Evolutionary conservation across 2,113 vertebrate species (phyloP).

Genomic region (Trochalopteron elliotii): DNA sequence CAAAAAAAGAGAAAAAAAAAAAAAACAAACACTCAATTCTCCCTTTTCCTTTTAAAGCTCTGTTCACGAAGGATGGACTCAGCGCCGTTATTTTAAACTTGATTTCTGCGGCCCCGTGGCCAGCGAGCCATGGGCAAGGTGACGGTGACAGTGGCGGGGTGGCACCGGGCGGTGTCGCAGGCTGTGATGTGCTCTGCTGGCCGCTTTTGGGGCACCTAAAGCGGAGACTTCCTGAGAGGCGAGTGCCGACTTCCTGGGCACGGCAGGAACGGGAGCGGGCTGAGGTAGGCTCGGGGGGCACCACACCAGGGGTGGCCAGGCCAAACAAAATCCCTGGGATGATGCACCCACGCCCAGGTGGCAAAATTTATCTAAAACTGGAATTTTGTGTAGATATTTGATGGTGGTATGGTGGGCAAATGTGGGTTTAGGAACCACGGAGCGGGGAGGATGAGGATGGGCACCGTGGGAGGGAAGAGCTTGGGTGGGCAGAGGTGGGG

Average conservation of each 20-base stretch:
- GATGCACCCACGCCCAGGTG: accelerated
- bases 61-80: neutral
- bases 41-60: slow-evolving; percentile 48
- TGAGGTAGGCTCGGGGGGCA: neutral
- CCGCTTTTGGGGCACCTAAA: neutral
- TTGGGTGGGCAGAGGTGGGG: neutral
- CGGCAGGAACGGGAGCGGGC: neutral
- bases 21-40: neutral
- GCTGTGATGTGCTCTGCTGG: neutral
- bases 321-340: accelerated
- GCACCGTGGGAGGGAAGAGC: neutral
- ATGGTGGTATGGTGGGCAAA: accelerated
- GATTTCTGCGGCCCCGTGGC: neutral
- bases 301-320: accelerated
- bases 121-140: neutral
- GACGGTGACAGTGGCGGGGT: neutral
- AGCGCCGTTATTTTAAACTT: neutral
- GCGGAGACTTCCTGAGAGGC: slow-evolving; percentile 17
- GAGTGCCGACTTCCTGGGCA: neutral
- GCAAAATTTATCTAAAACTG: accelerated
- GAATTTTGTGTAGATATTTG: accelerated
- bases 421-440: accelerated
- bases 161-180: neutral
- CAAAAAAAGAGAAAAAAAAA: neutral
- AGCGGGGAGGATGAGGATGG: neutral